Evolutionary conservation across 2,888 invertebrate species (phyloP), one percentile per base, ranked within the genome.

Genomic region (Cylindroiulus punctatus): DNA sequence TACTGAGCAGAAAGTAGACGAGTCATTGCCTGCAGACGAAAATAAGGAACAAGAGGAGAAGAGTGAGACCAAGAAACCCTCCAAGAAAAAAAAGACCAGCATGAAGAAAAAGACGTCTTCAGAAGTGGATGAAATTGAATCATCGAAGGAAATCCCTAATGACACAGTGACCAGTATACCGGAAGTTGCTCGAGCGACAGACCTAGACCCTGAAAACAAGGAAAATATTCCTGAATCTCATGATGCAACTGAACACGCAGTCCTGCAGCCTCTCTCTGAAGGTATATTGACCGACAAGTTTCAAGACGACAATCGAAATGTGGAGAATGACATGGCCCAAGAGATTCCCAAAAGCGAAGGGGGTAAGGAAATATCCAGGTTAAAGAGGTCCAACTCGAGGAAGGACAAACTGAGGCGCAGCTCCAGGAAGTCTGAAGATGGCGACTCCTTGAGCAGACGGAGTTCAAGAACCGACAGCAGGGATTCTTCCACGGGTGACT

Each of bases 291-390:
- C 22, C 76, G 85, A 47, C 52, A 65, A 85, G 30, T 30, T 57
- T 3, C n/a, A 84, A 5, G 44, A 81, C 32, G 30, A 40, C 12
- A 30, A 19, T 12, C 81, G 17, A 30, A 81, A 30, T n/a, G 81
- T 36, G 7, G 86, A 86, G 17, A n/a, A 26, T 22, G 82, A 86
- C 0, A 40, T 86, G 1, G 30, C 86, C n/a, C 42, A 32, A 22
- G 86, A 86, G 36, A 44, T 86, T 47, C 86, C 86, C 0, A 86
- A 84, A 86, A 86, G 86, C 19, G 86, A 86, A 86, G 83, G 86
- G 5, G 57, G 84, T 26, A 86, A 86, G 5, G 86, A 86, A 65
- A 57, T 57, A 57, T 47, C 86, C 10, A 30, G 47, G 22, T 42
- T 86, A 36, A 76, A 32, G 42, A 83, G 86, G 14, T 40, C 76